These are phyloP conservation scores for Rhabdomys pumilio DNA, from an alignment of 2,797 vertebrate genomes.

Conservation along the genomic window DNA sequence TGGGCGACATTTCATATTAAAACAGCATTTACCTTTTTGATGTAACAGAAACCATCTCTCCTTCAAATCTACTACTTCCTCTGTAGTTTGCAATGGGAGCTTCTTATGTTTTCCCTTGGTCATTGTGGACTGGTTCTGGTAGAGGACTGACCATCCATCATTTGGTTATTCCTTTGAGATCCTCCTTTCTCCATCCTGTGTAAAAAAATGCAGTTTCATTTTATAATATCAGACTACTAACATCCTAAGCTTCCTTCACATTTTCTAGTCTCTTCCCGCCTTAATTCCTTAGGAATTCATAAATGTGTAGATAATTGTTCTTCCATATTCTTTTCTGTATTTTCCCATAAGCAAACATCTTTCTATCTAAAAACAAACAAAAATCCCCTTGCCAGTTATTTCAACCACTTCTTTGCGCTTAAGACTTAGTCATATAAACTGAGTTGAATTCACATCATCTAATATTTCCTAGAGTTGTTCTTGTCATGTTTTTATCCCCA, in stretches of 20 bases:
- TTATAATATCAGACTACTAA: background rate
- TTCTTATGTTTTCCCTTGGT: background rate
- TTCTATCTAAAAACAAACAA: slow-evolving; percentile 35
- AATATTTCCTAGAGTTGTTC: slow-evolving; percentile 23
- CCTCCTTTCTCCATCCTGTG: background rate
- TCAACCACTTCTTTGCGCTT: background rate
- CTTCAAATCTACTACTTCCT: slow-evolving; percentile 42
- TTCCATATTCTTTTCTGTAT: slow-evolving; percentile 23
- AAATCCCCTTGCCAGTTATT: background rate
- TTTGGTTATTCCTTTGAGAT: background rate
- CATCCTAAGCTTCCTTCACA: background rate
- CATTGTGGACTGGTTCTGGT: background rate
- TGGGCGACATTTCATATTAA: background rate
- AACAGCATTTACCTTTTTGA: slow-evolving; percentile 10
- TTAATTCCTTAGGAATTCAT: slow-evolving; percentile 49
- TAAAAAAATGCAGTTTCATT: slow-evolving; percentile 47
- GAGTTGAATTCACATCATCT: slow-evolving; percentile 20
- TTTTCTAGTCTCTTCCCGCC: background rate
- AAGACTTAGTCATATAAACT: background rate
- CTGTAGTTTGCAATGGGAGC: background rate
- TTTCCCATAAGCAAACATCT: slow-evolving; percentile 44
- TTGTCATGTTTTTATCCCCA: background rate
- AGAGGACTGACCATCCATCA: background rate
- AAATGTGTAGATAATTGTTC: slow-evolving; percentile 49
- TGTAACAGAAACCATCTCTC: slow-evolving; percentile 27